phyloP scores from a whole-genome alignment of 2,113 vertebrate species.

The Strigops habroptila region DNA sequence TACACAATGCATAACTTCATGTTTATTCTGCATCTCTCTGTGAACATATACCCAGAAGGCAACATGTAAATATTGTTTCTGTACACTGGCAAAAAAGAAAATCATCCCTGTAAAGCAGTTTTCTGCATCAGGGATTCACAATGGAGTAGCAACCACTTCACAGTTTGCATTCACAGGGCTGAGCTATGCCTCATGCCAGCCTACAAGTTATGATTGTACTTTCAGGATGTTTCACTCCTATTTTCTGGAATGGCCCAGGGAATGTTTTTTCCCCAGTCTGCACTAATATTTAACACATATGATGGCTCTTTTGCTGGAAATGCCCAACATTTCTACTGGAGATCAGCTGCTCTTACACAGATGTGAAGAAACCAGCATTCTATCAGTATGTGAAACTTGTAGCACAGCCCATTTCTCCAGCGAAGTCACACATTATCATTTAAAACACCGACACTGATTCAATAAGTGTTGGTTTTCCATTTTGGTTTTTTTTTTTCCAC shows the following conservation, averaged over 20 bases:
- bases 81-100: background rate
- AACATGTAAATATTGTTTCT: background rate
- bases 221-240: background rate
- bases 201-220: background rate
- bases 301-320: background rate
- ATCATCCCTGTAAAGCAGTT: background rate
- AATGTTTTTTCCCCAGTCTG: background rate
- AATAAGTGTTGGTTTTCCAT: background rate
- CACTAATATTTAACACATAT: background rate
- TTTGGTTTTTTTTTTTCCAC: background rate
- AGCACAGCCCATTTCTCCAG: background rate
- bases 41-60: background rate
- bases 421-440: background rate
- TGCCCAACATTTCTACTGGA: background rate
- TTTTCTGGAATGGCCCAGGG: background rate
- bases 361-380: background rate
- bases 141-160: background rate
- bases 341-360: background rate
- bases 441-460: background rate
- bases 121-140: background rate
- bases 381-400: background rate
- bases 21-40: slow-evolving; percentile 7
- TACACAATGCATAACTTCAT: background rate
- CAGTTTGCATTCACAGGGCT: background rate
- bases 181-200: background rate